Conservation (phyloP, 2,797 vertebrate species). For the Acanthiza pusilla region DNA sequence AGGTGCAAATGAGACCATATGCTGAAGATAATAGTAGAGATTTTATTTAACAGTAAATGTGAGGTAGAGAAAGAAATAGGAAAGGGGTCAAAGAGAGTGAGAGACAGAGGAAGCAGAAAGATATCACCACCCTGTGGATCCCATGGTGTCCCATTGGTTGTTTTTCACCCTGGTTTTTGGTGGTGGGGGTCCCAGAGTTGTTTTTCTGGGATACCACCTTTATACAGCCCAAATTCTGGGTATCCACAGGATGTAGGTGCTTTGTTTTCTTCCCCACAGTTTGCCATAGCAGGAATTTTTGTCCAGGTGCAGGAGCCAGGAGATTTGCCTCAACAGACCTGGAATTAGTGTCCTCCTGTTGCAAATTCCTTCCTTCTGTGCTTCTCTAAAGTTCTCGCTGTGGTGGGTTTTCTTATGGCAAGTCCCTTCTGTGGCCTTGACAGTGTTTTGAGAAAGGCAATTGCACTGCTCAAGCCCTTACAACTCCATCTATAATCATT, state of each 20-base stretch:
- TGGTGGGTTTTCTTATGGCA: not conserved
- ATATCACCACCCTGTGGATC: not conserved
- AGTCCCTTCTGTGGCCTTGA: not conserved
- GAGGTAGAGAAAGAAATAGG: not conserved
- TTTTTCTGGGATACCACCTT: not conserved
- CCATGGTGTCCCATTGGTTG: not conserved
- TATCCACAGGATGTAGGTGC: accelerated
- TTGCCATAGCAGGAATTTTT: not conserved
- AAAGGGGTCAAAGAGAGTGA: not conserved
- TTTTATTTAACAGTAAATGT: not conserved
- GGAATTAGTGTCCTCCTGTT: not conserved
- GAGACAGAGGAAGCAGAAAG: not conserved
- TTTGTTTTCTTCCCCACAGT: not conserved
- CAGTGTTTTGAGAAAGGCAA: not conserved
- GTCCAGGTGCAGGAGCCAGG: not conserved
- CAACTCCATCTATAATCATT: not conserved
- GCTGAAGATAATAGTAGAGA: not conserved
- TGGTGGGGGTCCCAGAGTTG: not conserved
- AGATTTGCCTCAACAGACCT: not conserved
- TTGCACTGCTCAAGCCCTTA: not conserved
- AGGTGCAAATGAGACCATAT: not conserved
- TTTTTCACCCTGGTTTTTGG: not conserved
- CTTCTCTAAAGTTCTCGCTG: not conserved
- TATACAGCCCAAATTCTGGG: not conserved
- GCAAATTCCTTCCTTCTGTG: not conserved